Evolutionary conservation across 2,888 invertebrate genomes (phyloP), one percentile per base, ranked within the genome.

Genomic region (Thera obeliscata): DNA sequence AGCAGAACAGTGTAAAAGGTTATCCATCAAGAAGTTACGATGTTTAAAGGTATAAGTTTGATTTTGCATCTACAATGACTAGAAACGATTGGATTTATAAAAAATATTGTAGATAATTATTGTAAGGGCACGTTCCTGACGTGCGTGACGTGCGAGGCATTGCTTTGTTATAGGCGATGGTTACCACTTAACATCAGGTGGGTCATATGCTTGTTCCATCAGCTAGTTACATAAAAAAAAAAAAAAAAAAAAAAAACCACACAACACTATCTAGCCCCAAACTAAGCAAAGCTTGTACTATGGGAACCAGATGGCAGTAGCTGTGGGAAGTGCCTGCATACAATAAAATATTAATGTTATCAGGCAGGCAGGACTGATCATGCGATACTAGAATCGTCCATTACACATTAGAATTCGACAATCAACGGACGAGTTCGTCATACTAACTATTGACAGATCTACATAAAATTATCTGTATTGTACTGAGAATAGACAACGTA

Each of bases 1-100:
- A 49, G 43, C 56, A 46, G 56, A n/a, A 55, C 12, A 12, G 64
- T 56, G 60, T 49, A 60, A 64, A 59, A 59, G 22, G 46, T 46
- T 64, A 36, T 36, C 12, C 38, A 22, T n/a, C 12, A 50, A 50
- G 22, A 12, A 50, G 33, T 2, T 33, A 50, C 12, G 12, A 50
- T 12, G 50, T 50, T 50, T 2, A 5, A 0, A 38, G 38, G 4
- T 5, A 38, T 38, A 22, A 22, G 38, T 38, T 38, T 38, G 6
- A 6, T 38, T 38, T 38, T 38, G 38, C 6, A 6, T 6, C 38
- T 38, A 38, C 38, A 22, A 22, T 22, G 22, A 22, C 22, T 22
- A 22, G 22, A 22, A 22, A 22, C 22, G 22, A 22, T 22, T 22
- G 22, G 22, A 22, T 22, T 22, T 22, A 22, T 22, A 22, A 22